These are phyloP conservation scores for Diogma glabrata DNA, from an alignment of 2,888 invertebrate genomes.

Conservation along the genomic window DNA sequence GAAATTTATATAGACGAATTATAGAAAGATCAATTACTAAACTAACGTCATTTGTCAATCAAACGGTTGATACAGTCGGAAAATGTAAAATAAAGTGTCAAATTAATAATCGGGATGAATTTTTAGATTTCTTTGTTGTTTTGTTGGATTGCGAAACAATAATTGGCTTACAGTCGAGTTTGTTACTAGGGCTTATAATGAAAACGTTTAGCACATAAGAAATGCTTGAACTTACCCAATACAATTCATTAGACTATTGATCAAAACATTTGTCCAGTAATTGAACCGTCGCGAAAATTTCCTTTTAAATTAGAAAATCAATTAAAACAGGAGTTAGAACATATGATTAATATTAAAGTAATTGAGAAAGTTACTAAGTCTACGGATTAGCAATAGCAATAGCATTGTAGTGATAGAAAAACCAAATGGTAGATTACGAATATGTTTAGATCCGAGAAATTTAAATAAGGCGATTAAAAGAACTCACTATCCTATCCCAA, in stretches of 20 bases:
- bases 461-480: too few species aligned
- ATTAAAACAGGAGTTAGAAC: neutral
- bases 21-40: neutral
- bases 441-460: too few species aligned
- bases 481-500: too few species aligned
- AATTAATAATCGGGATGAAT: neutral
- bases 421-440: neutral
- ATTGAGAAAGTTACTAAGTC: neutral
- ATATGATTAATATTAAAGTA: neutral
- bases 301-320: neutral
- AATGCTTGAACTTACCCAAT: neutral
- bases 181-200: neutral
- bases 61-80: neutral
- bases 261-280: neutral
- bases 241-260: neutral
- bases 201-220: too few species aligned
- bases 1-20: neutral
- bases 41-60: neutral
- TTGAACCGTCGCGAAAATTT: neutral
- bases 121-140: neutral
- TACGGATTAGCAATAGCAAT: too few species aligned
- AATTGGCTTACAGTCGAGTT: neutral
- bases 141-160: neutral
- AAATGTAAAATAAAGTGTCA: neutral
- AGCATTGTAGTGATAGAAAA: neutral